A percentile compares a stretch with the other conserved stretches of the same genome.
Conservation (phyloP, 2,113 vertebrate genomes). For the Corythaeola cristata region DNA sequence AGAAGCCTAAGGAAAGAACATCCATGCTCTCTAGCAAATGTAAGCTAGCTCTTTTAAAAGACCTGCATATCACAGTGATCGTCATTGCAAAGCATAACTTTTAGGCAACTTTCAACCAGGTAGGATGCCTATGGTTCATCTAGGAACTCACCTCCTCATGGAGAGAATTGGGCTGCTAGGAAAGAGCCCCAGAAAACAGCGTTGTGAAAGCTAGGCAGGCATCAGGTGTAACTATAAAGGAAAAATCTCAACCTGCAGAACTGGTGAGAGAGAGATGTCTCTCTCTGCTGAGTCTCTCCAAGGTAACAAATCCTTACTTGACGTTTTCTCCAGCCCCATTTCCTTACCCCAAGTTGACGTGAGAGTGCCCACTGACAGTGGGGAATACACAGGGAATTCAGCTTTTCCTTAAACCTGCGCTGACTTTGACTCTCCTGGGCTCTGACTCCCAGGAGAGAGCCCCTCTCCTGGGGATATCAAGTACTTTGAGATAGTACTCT, state of each 20-base stretch:
- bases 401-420: not conserved
- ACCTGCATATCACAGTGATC: not conserved
- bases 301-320: not conserved
- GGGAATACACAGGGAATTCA: not conserved
- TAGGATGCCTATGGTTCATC: not conserved
- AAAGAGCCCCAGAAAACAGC: not conserved
- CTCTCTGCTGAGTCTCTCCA: not conserved
- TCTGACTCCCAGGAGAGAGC: not conserved
- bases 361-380: not conserved
- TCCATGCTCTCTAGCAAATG: not conserved
- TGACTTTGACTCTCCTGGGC: not conserved
- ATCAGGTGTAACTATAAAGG: not conserved
- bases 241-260: not conserved
- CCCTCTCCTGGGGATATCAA: not conserved
- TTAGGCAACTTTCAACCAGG: not conserved
- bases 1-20: not conserved
- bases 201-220: not conserved
- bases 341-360: not conserved
- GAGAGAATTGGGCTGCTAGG: not conserved
- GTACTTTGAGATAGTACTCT: not conserved
- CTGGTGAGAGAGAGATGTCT: not conserved
- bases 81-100: not conserved
- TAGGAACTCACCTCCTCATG: not conserved
- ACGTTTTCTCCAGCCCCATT: not conserved
- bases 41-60: not conserved